These are phyloP conservation scores for Typhlichthys eigenmanni DNA, from an alignment of 2,797 vertebrate species.

Conservation along the genomic window DNA sequence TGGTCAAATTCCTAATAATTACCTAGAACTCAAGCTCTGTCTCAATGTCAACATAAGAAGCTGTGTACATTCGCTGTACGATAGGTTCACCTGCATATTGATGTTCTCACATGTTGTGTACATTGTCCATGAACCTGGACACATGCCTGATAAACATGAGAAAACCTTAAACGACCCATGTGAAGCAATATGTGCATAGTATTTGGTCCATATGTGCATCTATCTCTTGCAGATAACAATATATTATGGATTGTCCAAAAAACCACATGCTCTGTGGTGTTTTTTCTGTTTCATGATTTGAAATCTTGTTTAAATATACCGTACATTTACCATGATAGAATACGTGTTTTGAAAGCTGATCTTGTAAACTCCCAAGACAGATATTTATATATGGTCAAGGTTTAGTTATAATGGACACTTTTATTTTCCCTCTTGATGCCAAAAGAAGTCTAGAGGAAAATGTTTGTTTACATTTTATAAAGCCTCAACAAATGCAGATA, in stretches of 20 bases:
- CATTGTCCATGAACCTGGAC: conserved; percentile 7
- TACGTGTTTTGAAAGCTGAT: neutral
- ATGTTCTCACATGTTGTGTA: conserved; percentile 13
- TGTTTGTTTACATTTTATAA: too few species aligned
- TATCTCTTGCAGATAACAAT: neutral
- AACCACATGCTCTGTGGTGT: neutral
- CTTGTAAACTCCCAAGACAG: neutral
- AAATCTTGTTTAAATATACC: neutral
- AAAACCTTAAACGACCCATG: conserved; percentile 6
- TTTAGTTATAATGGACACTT: too few species aligned
- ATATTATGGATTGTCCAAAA: conserved; percentile 7
- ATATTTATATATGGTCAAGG: neutral
- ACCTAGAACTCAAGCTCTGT: conserved; percentile 9
- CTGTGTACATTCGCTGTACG: conserved; percentile 32
- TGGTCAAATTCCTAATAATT: conserved; percentile 28
- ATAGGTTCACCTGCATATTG: conserved; percentile 19
- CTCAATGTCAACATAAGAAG: conserved; percentile 23
- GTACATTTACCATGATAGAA: conserved; percentile 1
- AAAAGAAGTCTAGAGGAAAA: too few species aligned
- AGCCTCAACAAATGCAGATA: too few species aligned
- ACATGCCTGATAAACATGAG: conserved; percentile 9
- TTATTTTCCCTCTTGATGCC: too few species aligned
- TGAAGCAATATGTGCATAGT: conserved; percentile 11
- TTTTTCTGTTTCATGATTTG: too few species aligned
- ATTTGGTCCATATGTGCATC: neutral